Percentiles rank a stretch among this genome's conserved stretches.
These are phyloP conservation scores for Tragelaphus scriptus DNA, from an alignment of 2,113 vertebrate species.

Conservation along the genomic window DNA sequence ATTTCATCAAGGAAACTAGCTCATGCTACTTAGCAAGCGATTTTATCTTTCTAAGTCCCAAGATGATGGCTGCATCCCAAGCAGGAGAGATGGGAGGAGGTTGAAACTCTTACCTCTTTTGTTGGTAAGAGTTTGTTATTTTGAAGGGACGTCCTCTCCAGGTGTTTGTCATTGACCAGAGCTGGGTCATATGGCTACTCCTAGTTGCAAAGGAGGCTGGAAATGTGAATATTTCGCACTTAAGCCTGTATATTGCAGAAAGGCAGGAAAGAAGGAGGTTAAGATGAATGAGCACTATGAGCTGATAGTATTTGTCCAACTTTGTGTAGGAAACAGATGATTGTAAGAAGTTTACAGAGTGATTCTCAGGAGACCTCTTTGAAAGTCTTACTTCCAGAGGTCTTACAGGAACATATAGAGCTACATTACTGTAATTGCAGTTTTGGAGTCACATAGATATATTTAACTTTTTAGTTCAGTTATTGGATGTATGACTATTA, in stretches of 20 bases:
- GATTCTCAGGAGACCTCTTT: slow-evolving; percentile 7
- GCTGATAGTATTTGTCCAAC: neutral
- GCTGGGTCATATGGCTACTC: neutral
- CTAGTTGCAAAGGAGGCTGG: neutral
- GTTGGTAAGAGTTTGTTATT: neutral
- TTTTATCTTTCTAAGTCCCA: neutral
- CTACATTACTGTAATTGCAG: neutral
- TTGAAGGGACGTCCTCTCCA: neutral
- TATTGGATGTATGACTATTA: neutral
- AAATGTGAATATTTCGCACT: neutral
- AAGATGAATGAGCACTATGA: neutral
- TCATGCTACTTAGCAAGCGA: neutral
- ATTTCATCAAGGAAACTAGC: neutral
- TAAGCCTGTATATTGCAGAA: neutral
- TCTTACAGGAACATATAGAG: neutral
- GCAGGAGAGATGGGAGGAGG: neutral
- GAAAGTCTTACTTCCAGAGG: neutral
- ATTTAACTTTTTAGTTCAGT: neutral
- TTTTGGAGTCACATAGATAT: neutral
- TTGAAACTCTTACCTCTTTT: neutral
- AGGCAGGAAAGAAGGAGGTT: neutral
- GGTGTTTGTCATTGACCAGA: neutral
- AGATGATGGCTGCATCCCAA: neutral
- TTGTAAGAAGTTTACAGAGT: neutral
- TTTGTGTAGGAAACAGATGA: neutral